phyloP scores from a whole-genome alignment of 2,888 invertebrate species.

The Caenorhabditis sp. region DNA sequence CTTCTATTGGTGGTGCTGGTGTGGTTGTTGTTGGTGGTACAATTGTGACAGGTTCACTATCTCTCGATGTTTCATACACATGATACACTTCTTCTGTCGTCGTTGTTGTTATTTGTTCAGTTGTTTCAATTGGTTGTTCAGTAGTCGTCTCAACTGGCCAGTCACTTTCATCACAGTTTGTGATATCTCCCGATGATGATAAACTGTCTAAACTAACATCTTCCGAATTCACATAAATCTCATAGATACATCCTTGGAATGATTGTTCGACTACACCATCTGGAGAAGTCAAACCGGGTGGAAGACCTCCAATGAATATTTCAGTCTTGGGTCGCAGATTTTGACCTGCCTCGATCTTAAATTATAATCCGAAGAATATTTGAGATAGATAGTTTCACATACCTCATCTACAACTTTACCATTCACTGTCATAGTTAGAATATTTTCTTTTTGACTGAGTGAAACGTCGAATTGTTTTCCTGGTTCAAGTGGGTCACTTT shows the following conservation, averaged over 20 bases:
- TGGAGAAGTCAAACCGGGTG: constrained; percentile 55
- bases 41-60: constrained; percentile 26
- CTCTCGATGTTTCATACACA: constrained; percentile 35
- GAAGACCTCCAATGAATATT: constrained; percentile 61
- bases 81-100: constrained; percentile 22
- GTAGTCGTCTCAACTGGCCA: constrained; percentile 8
- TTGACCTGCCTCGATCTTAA: constrained; percentile 19
- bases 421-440: constrained; percentile 29
- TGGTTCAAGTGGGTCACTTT: constrained; percentile 19
- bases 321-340: constrained; percentile 43
- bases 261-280: constrained; percentile 44
- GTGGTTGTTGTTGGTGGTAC: constrained; percentile 24
- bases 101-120: constrained; percentile 10
- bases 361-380: background rate
- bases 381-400: background rate
- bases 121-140: constrained; percentile 8
- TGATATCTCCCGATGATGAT: constrained; percentile 30
- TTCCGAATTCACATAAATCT: constrained; percentile 28
- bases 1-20: background rate
- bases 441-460: constrained; percentile 19
- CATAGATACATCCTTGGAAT: constrained; percentile 50
- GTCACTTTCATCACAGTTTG: constrained; percentile 24
- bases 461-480: constrained; percentile 29
- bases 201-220: constrained; percentile 28
- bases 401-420: constrained; percentile 30